Evolutionary conservation across 1,140 invertebrate genomes (phyloP).

Genomic region (Octopus sinensis): DNA sequence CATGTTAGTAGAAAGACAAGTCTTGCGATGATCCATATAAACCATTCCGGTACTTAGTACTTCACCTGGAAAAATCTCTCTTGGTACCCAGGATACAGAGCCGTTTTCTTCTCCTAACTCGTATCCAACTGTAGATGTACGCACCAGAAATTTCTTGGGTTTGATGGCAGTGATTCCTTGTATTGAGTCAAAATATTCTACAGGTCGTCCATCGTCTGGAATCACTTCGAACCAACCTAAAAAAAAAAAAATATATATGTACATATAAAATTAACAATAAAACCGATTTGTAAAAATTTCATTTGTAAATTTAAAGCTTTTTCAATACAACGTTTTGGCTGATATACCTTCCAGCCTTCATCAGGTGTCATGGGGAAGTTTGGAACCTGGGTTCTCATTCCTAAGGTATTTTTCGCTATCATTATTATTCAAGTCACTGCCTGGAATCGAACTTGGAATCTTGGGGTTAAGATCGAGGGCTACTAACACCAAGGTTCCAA

Average conservation of each 20-base stretch:
- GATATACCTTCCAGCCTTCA: too few species aligned
- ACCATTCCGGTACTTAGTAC: constrained; percentile 47
- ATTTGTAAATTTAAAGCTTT: too few species aligned
- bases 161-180: constrained; percentile 44
- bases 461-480: too few species aligned
- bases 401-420: too few species aligned
- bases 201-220: constrained; percentile 46
- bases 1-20: constrained; percentile 24
- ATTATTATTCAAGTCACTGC: too few species aligned
- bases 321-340: too few species aligned
- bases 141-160: constrained; percentile 43
- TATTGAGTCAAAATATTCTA: constrained; percentile 52
- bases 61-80: constrained; percentile 44
- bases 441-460: too few species aligned
- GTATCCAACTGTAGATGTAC: constrained; percentile 47
- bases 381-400: too few species aligned
- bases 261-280: too few species aligned
- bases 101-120: constrained; percentile 45
- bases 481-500: too few species aligned
- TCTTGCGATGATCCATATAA: constrained; percentile 49
- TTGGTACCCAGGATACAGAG: constrained; percentile 42
- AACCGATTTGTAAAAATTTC: too few species aligned
- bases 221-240: constrained; percentile 52
- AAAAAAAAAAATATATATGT: constrained; percentile 16
- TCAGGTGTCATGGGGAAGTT: too few species aligned